Evolutionary conservation across 2,113 vertebrate species (phyloP).

Genomic region (Sciurus niger): DNA sequence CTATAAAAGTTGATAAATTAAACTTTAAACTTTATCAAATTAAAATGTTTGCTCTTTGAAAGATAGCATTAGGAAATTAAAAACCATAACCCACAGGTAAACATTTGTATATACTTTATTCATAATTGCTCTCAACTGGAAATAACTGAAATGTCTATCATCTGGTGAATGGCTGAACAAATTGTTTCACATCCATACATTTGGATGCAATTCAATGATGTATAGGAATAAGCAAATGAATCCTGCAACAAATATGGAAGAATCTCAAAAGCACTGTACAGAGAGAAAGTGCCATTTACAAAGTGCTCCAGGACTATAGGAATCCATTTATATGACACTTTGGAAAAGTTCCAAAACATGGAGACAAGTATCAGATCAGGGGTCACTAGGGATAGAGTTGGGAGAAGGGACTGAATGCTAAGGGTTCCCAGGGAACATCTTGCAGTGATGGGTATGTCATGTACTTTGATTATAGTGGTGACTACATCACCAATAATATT

Average conservation of each 20-base stretch:
- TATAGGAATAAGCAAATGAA: neutral
- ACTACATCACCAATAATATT: neutral
- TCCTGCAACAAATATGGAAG: neutral
- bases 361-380: neutral
- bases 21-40: neutral
- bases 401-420: neutral
- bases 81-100: neutral
- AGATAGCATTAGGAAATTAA: neutral
- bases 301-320: neutral
- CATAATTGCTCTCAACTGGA: neutral
- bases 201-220: neutral
- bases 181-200: neutral
- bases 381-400: neutral
- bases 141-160: neutral
- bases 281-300: neutral
- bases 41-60: neutral
- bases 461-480: neutral
- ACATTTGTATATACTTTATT: neutral
- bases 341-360: neutral
- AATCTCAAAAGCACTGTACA: neutral
- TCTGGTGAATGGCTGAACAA: neutral
- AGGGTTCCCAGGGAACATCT: neutral
- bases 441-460: neutral
- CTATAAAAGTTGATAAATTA: neutral
- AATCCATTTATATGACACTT: neutral